These are phyloP conservation scores for Agrotis exclamationis DNA, from an alignment of 2,888 invertebrate species.

Conservation along the genomic window DNA sequence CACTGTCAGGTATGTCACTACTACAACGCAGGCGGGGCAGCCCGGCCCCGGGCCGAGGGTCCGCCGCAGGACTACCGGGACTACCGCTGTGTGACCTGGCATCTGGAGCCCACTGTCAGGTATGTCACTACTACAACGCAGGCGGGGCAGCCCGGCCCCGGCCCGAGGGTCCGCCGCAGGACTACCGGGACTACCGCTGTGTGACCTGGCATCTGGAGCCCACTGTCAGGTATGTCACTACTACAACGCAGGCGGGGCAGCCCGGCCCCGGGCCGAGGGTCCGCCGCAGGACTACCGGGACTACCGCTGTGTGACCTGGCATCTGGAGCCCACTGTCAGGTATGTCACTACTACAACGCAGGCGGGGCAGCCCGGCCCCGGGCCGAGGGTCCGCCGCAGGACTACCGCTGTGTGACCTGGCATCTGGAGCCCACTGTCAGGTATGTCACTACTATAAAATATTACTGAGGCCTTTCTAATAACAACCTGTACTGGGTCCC, in stretches of 20 bases:
- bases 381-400: constrained; percentile 43
- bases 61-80: not conserved
- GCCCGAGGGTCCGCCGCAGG: too few species aligned
- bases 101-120: not conserved
- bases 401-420: constrained; percentile 83
- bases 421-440: constrained; percentile 94
- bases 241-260: too few species aligned
- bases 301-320: too few species aligned
- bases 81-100: not conserved
- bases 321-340: too few species aligned
- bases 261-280: too few species aligned
- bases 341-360: not conserved
- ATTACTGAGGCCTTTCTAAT: not conserved
- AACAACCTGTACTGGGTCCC: not conserved
- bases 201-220: not conserved
- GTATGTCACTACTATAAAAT: not conserved
- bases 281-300: too few species aligned
- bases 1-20: constrained; percentile 93
- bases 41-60: too few species aligned
- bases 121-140: not conserved
- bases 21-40: too few species aligned
- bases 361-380: constrained; percentile 22
- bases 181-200: not conserved
- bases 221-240: too few species aligned
- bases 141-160: too few species aligned